Conservation (phyloP, 2,888 invertebrate species). For the Prenolepis imparis region DNA sequence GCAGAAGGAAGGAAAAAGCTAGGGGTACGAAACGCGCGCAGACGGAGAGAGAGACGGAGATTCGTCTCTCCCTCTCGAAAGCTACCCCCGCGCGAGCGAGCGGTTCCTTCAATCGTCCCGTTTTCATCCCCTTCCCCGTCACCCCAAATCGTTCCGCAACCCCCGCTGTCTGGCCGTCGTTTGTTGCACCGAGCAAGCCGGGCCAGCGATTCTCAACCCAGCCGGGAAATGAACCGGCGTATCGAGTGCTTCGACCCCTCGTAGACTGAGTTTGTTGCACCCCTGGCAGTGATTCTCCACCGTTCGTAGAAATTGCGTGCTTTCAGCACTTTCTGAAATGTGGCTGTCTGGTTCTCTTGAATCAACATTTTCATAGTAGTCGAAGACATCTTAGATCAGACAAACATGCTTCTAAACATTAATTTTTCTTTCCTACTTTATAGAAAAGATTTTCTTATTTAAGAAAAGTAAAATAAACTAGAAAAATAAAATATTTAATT, state of each 20-base stretch:
- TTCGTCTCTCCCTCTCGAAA: slow-evolving; percentile 67
- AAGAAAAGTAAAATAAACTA: no score
- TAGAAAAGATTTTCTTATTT: neutral
- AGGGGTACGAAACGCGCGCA: slow-evolving; percentile 26
- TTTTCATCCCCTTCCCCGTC: slow-evolving; percentile 71
- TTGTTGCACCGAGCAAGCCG: slow-evolving; percentile 83
- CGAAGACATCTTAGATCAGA: neutral
- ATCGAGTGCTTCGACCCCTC: slow-evolving; percentile 71
- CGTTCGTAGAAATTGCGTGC: neutral
- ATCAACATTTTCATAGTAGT: neutral
- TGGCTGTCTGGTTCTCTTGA: neutral
- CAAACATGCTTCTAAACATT: neutral
- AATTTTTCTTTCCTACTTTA: neutral
- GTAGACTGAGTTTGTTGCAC: slow-evolving; percentile 74
- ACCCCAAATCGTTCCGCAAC: slow-evolving; percentile 68
- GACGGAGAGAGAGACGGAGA: slow-evolving; percentile 40
- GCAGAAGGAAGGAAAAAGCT: slow-evolving; percentile 50
- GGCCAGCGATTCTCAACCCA: slow-evolving; percentile 79
- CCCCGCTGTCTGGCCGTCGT: slow-evolving; percentile 82
- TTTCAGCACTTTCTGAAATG: neutral
- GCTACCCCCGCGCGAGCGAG: slow-evolving; percentile 60
- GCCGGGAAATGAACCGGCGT: slow-evolving; percentile 14
- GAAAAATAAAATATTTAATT: neutral
- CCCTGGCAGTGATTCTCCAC: slow-evolving; percentile 70
- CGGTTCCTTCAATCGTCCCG: slow-evolving; percentile 71